A percentile compares a stretch with the other conserved stretches of the same genome.
Evolutionary conservation across 2,113 vertebrate species (phyloP).

Genomic region (Taurulus bubalis): DNA sequence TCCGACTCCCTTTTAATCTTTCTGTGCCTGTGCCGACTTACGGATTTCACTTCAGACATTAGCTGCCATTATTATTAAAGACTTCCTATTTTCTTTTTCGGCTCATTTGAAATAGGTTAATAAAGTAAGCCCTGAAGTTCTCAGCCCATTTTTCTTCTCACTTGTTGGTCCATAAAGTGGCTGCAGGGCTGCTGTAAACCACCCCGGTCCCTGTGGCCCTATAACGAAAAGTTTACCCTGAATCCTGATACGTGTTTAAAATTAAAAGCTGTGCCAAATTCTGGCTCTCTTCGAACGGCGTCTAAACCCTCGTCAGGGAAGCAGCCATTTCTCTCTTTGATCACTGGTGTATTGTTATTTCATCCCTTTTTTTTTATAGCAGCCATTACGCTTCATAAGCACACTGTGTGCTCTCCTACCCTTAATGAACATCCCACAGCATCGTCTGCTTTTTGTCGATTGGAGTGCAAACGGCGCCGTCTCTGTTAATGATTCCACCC

Average conservation of each 20-base stretch:
- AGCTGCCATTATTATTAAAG: neutral
- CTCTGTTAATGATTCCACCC: slow-evolving; percentile 57
- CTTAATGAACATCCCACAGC: slow-evolving; percentile 55
- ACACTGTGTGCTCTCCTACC: slow-evolving; percentile 39
- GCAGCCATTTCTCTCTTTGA: slow-evolving; percentile 23
- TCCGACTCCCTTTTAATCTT: neutral
- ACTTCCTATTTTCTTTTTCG: neutral
- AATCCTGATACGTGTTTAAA: neutral
- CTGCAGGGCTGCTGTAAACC: neutral
- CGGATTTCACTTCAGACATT: slow-evolving; percentile 9
- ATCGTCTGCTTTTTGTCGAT: slow-evolving; percentile 39
- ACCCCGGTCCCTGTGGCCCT: neutral
- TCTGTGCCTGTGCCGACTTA: neutral
- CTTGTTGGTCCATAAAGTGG: neutral
- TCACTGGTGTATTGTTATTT: slow-evolving; percentile 41
- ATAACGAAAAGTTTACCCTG: neutral
- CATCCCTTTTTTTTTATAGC: slow-evolving; percentile 37
- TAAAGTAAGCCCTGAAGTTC: neutral
- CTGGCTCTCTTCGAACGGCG: slow-evolving; percentile 11
- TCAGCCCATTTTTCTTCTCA: neutral
- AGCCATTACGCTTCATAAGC: slow-evolving; percentile 29
- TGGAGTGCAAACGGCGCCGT: slow-evolving; percentile 24
- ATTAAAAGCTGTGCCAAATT: neutral
- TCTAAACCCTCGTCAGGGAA: slow-evolving; percentile 3
- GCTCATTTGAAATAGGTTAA: neutral